Base-by-base conservation (phyloP, 2,888 invertebrate genomes). In the Drosophila fulvimacula region DNA sequence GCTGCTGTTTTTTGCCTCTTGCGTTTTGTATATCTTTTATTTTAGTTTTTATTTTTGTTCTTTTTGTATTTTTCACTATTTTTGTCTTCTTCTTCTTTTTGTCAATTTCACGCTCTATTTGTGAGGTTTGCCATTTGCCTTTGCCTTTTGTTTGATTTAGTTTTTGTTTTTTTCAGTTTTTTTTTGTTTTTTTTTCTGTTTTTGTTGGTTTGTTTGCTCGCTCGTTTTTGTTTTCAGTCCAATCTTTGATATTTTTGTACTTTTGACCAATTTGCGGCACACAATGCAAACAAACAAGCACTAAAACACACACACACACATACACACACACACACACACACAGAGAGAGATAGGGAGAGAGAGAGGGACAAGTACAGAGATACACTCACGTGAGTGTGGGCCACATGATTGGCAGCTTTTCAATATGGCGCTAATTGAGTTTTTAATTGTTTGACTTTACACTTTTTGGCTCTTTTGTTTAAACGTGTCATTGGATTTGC, bases 341-440 rank as follows among this genome's bases (percentile, higher is more conserved):
- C 13, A 59, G 49, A 10, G 24, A 36, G 13, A 61, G 27, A 64
- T 11, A 64, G 24, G 64, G 11, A 61, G 15, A 41, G 44, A 65
- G 5, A 30, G 10, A 59, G 49, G 9, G 24, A 36, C 3, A 63
- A n/a, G n/a, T 17, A 58, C 11, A 63, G 11, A 34, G 44, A 66
- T 2, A 32, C 11, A 30, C 39, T 27, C 42, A 57, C 36, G 24
- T 44, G 17, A 62, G 38, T 48, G 24, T 42, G 46, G 62, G 68
- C 57, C 76, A 75, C 79, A 88, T 83, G 85, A 85, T 85, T 88
- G 88, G 82, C 85, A 86, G 88, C 82, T 78, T 83, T 85, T 82
- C 86, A 85, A 88, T 80, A 81, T 86, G 88, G 88, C 85, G 88
- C 85, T 86, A 86, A 86, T 86, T 86, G 85, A 88, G 85, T 86